A percentile compares a stretch with the other conserved stretches of the same genome.
phyloP scores from a whole-genome alignment of 2,888 invertebrate species.

The Orthosia gracilis region DNA sequence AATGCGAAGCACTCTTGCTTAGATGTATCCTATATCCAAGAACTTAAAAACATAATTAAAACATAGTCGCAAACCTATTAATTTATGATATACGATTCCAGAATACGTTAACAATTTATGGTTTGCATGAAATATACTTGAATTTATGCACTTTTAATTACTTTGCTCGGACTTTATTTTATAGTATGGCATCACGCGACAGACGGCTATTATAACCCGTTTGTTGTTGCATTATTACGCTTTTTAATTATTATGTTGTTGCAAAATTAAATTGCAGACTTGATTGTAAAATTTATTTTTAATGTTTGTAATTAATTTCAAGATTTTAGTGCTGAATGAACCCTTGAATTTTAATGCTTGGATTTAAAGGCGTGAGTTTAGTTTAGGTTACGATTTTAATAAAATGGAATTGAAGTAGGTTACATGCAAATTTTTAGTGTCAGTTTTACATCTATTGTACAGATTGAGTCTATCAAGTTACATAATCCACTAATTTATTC shows the following conservation, averaged over 20 bases:
- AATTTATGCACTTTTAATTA: constrained; percentile 66
- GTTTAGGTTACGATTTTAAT: constrained; percentile 33
- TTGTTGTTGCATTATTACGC: constrained; percentile 22
- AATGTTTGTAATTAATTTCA: constrained; percentile 32
- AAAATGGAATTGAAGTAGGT: constrained; percentile 4
- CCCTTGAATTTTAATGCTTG: constrained; percentile 10
- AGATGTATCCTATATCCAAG: no score
- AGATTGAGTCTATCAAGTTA: background rate
- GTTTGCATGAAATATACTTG: constrained; percentile 54
- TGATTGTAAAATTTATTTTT: constrained; percentile 36
- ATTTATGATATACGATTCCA: constrained; percentile 27
- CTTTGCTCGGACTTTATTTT: constrained; percentile 56
- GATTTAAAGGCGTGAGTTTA: constrained; percentile 24
- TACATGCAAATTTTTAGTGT: background rate
- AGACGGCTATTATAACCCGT: constrained; percentile 36
- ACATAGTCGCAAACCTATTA: constrained; percentile 23
- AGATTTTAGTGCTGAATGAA: constrained; percentile 3
- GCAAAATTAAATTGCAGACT: constrained; percentile 40
- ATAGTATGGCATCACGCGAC: constrained; percentile 53
- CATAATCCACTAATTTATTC: background rate
- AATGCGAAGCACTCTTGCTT: no score
- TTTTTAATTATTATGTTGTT: constrained; percentile 54
- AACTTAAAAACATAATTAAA: constrained; percentile 4
- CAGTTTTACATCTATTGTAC: background rate
- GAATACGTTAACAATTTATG: constrained; percentile 36